Conservation (phyloP, 1,140 invertebrate species). For the Idris sp. region DNA sequence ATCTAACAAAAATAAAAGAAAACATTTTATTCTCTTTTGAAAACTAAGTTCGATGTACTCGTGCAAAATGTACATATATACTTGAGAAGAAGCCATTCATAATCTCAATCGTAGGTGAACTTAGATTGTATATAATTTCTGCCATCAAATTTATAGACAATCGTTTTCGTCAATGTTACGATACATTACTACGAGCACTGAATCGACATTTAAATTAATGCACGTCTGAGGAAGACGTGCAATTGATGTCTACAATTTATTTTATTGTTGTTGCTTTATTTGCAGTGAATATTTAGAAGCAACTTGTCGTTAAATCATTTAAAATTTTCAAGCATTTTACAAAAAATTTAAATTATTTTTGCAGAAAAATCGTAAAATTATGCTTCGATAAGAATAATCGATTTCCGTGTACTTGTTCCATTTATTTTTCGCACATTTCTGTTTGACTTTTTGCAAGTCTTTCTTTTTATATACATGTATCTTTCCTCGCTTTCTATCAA, state of each 20-base stretch:
- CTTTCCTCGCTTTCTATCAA: slow-evolving; percentile 33
- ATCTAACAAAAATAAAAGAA: too few species aligned
- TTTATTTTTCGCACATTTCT: slow-evolving; percentile 8
- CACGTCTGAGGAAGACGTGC: slow-evolving; percentile 4
- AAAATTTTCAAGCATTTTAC: too few species aligned
- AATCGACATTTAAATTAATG: slow-evolving; percentile 31
- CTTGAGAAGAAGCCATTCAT: too few species aligned
- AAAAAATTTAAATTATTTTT: too few species aligned
- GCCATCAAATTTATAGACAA: slow-evolving; percentile 30
- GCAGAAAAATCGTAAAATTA: too few species aligned
- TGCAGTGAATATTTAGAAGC: slow-evolving; percentile 1
- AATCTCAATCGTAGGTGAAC: slow-evolving; percentile 12
- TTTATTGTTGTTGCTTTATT: slow-evolving; percentile 32
- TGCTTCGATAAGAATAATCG: too few species aligned
- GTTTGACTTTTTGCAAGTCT: slow-evolving; percentile 3
- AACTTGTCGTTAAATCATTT: too few species aligned
- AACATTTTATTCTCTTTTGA: too few species aligned
- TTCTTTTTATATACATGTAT: neutral
- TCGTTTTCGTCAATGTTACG: slow-evolving; percentile 16
- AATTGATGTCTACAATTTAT: slow-evolving; percentile 15
- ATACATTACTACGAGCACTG: slow-evolving; percentile 7
- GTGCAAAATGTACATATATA: too few species aligned
- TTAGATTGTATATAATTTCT: slow-evolving; percentile 21
- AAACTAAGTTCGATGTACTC: too few species aligned
- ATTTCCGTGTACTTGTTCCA: too few species aligned